Evolutionary conservation across 2,113 vertebrate species (phyloP).

Genomic region (Antechinus stuartii): DNA sequence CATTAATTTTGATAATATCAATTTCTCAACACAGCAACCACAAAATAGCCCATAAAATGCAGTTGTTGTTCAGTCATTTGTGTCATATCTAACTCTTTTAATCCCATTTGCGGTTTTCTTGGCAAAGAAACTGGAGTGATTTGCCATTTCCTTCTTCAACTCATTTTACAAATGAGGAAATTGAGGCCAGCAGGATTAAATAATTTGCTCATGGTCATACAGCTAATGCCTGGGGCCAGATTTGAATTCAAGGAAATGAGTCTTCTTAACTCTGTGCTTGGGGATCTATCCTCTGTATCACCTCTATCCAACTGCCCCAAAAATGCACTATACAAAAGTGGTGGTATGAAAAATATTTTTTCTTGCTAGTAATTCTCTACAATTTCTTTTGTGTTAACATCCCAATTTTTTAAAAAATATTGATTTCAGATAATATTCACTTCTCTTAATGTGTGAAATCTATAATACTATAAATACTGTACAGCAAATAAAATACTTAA

Average conservation of each 20-base stretch:
- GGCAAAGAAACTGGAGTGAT: not conserved
- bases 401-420: not conserved
- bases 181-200: not conserved
- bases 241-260: not conserved
- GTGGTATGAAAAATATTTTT: not conserved
- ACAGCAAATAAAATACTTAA: not conserved
- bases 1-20: not conserved
- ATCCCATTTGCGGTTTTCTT: not conserved
- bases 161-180: not conserved
- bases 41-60: not conserved
- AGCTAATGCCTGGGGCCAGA: not conserved
- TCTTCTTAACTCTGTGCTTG: not conserved
- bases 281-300: not conserved
- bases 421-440: not conserved
- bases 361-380: not conserved
- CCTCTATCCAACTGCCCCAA: not conserved
- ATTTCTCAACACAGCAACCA: not conserved
- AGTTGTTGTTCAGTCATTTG: not conserved
- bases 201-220: not conserved
- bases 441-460: not conserved
- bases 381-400: not conserved
- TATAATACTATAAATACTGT: not conserved
- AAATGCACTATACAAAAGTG: not conserved
- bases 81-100: not conserved
- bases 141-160: not conserved